Conservation (phyloP, 2,797 vertebrate species). For the Rhinophrynus dorsalis region DNA sequence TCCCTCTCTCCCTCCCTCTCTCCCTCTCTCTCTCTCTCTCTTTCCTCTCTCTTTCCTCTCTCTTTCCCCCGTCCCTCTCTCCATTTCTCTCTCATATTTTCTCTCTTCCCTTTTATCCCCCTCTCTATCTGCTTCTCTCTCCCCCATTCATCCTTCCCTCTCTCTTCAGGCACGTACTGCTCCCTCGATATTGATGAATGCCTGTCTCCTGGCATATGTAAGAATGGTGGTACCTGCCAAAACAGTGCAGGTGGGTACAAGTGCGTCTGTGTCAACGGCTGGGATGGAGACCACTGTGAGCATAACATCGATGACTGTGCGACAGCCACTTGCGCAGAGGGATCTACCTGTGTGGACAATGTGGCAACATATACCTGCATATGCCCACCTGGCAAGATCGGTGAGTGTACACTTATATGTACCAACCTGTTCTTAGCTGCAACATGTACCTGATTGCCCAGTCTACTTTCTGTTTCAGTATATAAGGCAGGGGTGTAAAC, state of each 20-base stretch:
- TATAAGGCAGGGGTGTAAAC: too few relatives aligned
- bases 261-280: conserved; percentile 60
- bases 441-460: too few relatives aligned
- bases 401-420: conserved; percentile 43
- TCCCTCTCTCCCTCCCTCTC: background rate
- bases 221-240: conserved; percentile 62
- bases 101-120: background rate
- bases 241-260: conserved; percentile 50
- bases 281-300: conserved; percentile 66
- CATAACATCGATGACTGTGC: conserved; percentile 70
- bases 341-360: conserved; percentile 60
- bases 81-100: fast-evolving
- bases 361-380: conserved; percentile 60
- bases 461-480: too few relatives aligned
- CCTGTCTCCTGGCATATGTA: conserved; percentile 50
- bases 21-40: background rate
- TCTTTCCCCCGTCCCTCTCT: background rate
- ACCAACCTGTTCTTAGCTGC: background rate
- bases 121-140: background rate
- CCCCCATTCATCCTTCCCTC: background rate
- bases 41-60: too few relatives aligned
- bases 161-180: conserved; percentile 52
- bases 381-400: conserved; percentile 55
- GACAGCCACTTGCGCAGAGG: conserved; percentile 65
- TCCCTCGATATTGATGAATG: conserved; percentile 59